Evolutionary conservation across 2,888 invertebrate species (phyloP).

Genomic region (Eupeodes luniger): DNA sequence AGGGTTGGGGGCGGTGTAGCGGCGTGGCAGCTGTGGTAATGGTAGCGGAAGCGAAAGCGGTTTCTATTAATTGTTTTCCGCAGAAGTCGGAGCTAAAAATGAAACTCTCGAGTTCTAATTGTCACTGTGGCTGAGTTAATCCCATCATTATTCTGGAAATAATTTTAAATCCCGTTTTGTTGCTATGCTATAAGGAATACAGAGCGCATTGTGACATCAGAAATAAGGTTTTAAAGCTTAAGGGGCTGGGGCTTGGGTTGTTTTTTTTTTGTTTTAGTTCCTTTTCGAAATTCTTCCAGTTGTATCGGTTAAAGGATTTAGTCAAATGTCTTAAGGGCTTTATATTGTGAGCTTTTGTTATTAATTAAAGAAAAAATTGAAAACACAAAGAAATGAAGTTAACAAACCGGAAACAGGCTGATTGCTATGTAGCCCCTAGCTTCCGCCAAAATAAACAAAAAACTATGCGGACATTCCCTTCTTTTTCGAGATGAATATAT

Average conservation of each 20-base stretch:
- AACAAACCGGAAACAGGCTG: constrained; percentile 54
- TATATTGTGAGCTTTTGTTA: constrained; percentile 43
- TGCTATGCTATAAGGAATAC: background rate
- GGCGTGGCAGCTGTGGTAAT: background rate
- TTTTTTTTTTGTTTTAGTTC: background rate
- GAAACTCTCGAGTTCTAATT: constrained; percentile 28
- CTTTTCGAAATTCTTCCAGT: constrained; percentile 8
- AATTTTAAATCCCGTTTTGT: constrained; percentile 25
- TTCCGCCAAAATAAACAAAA: constrained; percentile 5
- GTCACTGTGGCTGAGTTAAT: constrained; percentile 61
- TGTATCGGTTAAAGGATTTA: constrained; percentile 48
- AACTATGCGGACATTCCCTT: constrained; percentile 11
- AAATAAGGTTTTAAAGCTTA: constrained; percentile 1
- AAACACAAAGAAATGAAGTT: constrained; percentile 43
- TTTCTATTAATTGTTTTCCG: constrained; percentile 21
- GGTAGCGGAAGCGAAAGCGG: background rate
- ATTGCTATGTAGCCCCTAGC: constrained; percentile 1
- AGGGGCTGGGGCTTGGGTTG: background rate
- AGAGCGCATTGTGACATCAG: constrained; percentile 10
- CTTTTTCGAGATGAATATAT: constrained; percentile 32
- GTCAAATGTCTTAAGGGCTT: constrained; percentile 28
- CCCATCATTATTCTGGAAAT: constrained; percentile 51
- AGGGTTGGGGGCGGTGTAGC: background rate
- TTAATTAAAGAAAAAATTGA: constrained; percentile 53
- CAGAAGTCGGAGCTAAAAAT: background rate